Conservation (phyloP, 2,113 vertebrate species). For the Isurus oxyrinchus region DNA sequence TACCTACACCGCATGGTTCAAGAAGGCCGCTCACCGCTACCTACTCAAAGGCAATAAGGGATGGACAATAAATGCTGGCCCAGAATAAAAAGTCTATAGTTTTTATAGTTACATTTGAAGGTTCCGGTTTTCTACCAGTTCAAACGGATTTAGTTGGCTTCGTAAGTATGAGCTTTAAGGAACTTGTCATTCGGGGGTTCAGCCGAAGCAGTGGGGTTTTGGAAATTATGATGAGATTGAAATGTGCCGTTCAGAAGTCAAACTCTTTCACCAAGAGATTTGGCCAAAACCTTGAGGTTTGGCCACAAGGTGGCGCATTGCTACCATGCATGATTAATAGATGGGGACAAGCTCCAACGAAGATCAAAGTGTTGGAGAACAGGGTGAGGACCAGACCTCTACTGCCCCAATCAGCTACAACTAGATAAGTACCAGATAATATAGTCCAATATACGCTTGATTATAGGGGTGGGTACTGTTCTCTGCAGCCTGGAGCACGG, state of each 20-base stretch:
- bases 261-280: neutral
- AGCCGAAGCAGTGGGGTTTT: neutral
- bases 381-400: neutral
- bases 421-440: neutral
- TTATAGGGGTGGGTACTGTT: too few relatives aligned
- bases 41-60: neutral
- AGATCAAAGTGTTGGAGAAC: neutral
- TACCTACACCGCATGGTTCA: neutral
- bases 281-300: neutral
- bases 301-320: neutral
- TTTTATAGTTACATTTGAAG: neutral
- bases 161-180: neutral
- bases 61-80: neutral
- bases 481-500: too few relatives aligned
- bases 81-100: neutral
- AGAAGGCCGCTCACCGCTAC: neutral
- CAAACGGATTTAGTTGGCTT: neutral
- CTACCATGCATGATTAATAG: neutral
- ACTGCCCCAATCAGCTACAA: neutral
- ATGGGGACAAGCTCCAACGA: neutral
- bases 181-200: neutral
- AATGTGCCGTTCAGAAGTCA: too few relatives aligned
- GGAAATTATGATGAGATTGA: neutral
- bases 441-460: neutral
- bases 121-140: neutral